These are phyloP conservation scores for Stigmatopora argus DNA, from an alignment of 2,113 vertebrate genomes.

Conservation along the genomic window DNA sequence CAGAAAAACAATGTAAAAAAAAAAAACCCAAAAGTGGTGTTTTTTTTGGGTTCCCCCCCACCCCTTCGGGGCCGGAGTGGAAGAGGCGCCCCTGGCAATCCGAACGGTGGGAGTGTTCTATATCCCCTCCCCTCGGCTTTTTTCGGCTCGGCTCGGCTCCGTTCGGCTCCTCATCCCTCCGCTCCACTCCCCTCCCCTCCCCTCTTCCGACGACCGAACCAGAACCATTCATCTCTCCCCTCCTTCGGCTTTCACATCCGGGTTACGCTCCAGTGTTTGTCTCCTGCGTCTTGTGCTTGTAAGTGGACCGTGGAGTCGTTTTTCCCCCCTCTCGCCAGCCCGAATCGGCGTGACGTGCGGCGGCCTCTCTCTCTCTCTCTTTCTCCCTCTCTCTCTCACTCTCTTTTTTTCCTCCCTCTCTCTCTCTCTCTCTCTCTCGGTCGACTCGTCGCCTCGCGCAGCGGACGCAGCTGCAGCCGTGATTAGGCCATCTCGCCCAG, in stretches of 20 bases:
- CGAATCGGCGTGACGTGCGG: constrained; percentile 52
- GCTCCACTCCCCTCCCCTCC: constrained; percentile 62
- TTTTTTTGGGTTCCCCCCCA: neutral
- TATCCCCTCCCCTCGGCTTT: too few species aligned
- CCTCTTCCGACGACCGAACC: constrained; percentile 60
- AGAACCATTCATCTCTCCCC: constrained; percentile 70
- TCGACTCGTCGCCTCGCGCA: constrained; percentile 52
- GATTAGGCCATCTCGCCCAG: constrained; percentile 53
- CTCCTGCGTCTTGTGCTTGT: constrained; percentile 44
- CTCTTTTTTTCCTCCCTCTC: too few species aligned
- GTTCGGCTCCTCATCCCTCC: too few species aligned
- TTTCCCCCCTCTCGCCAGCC: constrained; percentile 23
- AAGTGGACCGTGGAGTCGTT: constrained; percentile 54
- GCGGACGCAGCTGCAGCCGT: constrained; percentile 59
- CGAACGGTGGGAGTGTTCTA: constrained; percentile 49
- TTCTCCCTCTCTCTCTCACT: too few species aligned
- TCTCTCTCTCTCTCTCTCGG: constrained; percentile 14
- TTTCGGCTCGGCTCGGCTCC: too few species aligned
- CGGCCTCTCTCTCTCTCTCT: constrained; percentile 32
- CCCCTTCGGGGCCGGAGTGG: constrained; percentile 21
- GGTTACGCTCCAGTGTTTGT: constrained; percentile 69
- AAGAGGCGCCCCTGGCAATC: constrained; percentile 51
- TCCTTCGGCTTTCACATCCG: constrained; percentile 77
- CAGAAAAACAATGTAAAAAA: too few species aligned
- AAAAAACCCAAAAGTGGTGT: neutral